Evolutionary conservation across 1,140 invertebrate genomes (phyloP).

Genomic region (Pseudomyrmex flavicornis): DNA sequence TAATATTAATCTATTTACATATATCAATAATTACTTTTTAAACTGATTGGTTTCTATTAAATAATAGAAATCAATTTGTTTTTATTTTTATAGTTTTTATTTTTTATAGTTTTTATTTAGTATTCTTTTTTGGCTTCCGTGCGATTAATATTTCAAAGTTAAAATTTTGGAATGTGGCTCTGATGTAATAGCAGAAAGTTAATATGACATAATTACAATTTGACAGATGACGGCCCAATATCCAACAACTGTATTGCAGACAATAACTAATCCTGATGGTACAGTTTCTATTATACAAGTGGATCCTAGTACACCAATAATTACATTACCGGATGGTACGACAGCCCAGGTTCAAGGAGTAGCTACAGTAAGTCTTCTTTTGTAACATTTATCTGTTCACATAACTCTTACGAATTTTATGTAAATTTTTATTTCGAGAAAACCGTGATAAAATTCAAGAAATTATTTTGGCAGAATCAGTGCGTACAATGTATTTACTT

Average conservation of each 20-base stretch:
- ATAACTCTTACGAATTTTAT: not conserved
- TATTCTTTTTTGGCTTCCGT: too few relatives aligned
- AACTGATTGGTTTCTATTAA: too few relatives aligned
- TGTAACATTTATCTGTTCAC: not conserved
- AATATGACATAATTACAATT: conserved; percentile 12
- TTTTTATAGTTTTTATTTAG: too few relatives aligned
- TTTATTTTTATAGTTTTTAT: too few relatives aligned
- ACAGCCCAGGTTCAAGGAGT: conserved; percentile 97
- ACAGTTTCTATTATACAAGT: conserved; percentile 98
- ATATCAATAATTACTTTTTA: too few relatives aligned
- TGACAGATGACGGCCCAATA: conserved; percentile 90
- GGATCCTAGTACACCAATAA: conserved; percentile 97
- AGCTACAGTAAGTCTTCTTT: conserved; percentile 89
- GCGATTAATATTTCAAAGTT: too few relatives aligned
- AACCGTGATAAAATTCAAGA: too few relatives aligned
- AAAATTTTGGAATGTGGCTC: not conserved
- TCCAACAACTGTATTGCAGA: conserved; percentile 96
- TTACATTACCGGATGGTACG: conserved; percentile 97
- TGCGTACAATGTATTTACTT: too few relatives aligned
- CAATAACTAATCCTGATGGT: conserved; percentile 98
- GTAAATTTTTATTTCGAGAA: too few relatives aligned
- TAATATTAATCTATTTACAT: too few relatives aligned
- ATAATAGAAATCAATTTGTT: too few relatives aligned
- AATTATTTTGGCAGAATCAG: too few relatives aligned
- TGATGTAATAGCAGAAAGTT: conserved; percentile 17